phyloP scores from a whole-genome alignment of 2,113 vertebrate genomes.

The Grantiella picta region DNA sequence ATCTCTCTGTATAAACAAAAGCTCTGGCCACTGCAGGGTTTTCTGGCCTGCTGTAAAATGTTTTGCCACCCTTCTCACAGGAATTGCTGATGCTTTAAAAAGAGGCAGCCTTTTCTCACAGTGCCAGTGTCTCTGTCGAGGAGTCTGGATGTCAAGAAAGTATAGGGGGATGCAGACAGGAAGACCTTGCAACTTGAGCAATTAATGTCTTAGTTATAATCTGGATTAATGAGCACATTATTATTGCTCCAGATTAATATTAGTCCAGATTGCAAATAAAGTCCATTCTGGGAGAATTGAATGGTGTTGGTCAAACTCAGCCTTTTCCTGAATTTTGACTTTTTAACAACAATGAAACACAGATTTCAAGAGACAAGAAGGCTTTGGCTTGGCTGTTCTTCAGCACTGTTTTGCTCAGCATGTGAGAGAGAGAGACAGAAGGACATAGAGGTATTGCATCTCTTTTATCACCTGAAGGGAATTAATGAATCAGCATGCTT shows the following conservation, averaged over 20 bases:
- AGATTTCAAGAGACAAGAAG: not conserved
- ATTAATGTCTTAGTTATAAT: not conserved
- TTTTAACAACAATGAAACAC: not conserved
- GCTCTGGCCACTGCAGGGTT: not conserved
- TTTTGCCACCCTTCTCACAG: not conserved
- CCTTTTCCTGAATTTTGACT: not conserved
- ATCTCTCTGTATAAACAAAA: slow-evolving; percentile 14
- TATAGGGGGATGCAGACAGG: not conserved
- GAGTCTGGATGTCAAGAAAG: not conserved
- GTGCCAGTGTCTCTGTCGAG: not conserved
- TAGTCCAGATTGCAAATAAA: not conserved
- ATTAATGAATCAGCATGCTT: not conserved
- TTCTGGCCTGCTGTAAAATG: slow-evolving; percentile 6
- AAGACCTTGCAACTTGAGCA: not conserved
- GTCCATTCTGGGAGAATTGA: not conserved
- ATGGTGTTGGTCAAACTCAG: not conserved
- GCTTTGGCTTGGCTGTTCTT: not conserved
- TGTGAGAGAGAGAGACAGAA: not conserved
- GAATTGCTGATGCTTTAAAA: not conserved
- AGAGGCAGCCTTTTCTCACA: slow-evolving; percentile 21
- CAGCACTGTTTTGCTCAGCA: not conserved
- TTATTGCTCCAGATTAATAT: not conserved
- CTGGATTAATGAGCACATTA: not conserved
- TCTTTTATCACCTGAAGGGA: not conserved
- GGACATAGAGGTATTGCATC: not conserved